phyloP scores from a whole-genome alignment of 1,140 invertebrate genomes.

The Catajapyx aquilonaris region DNA sequence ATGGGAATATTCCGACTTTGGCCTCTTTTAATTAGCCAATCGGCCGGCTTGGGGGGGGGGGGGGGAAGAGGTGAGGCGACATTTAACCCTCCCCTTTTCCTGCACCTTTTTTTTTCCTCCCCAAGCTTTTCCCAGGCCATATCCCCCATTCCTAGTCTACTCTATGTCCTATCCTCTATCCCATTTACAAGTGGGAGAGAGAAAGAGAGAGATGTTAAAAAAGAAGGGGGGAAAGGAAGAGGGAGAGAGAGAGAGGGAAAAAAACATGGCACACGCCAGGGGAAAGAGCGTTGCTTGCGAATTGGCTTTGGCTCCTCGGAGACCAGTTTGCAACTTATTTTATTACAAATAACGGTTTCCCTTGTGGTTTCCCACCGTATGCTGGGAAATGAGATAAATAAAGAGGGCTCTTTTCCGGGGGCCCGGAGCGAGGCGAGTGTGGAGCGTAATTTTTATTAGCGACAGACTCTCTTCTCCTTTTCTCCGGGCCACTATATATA shows the following conservation, averaged over 20 bases:
- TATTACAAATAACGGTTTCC: slow-evolving; percentile 7
- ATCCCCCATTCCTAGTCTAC: no score
- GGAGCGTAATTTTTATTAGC: background rate
- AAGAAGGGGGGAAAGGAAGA: no score
- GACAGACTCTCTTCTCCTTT: background rate
- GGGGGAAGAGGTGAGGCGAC: no score
- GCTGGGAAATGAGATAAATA: slow-evolving; percentile 6
- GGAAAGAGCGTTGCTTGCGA: background rate
- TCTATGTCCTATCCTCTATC: slow-evolving; percentile 6
- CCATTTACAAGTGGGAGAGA: slow-evolving; percentile 9
- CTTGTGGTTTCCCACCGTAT: background rate
- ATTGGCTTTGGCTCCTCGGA: slow-evolving; percentile 4
- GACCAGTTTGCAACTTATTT: slow-evolving; percentile 8
- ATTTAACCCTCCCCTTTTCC: no score
- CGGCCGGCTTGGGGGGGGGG: no score
- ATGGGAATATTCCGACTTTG: no score
- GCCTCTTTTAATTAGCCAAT: no score
- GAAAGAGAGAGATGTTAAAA: background rate
- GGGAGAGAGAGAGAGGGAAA: slow-evolving; percentile 2
- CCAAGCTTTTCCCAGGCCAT: no score
- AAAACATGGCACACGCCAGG: background rate
- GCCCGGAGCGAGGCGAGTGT: background rate
- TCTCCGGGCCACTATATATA: no score
- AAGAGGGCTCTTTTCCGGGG: no score
- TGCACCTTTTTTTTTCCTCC: no score